Conservation (phyloP, 2,113 vertebrate genomes). For the Erpornis zantholeuca region DNA sequence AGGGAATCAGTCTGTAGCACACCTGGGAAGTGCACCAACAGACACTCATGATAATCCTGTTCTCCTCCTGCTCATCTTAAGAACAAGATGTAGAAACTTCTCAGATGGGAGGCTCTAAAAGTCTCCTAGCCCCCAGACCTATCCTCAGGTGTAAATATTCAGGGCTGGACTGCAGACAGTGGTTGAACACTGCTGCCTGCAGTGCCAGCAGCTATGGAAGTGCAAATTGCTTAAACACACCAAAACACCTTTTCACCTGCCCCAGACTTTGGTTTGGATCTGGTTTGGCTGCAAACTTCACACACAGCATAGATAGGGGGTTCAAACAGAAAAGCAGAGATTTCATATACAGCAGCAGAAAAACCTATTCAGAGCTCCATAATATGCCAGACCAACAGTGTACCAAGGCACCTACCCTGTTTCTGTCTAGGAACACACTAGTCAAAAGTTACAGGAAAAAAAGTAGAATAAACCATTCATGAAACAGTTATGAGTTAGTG, state of each 20-base stretch:
- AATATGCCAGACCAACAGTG: background rate
- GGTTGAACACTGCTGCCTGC: background rate
- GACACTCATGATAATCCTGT: background rate
- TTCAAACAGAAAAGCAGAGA: background rate
- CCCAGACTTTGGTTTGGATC: background rate
- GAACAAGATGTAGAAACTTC: background rate
- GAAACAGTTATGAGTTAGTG: accelerated
- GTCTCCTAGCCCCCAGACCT: no score
- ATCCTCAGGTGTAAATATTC: background rate
- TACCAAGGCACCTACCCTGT: background rate
- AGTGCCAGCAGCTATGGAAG: background rate
- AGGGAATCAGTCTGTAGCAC: background rate
- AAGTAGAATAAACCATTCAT: background rate
- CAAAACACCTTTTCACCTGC: background rate
- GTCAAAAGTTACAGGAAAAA: background rate
- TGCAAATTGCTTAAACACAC: background rate
- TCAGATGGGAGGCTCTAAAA: background rate
- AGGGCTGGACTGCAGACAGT: background rate
- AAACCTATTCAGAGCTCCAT: background rate
- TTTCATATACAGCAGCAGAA: background rate
- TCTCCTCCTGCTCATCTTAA: background rate
- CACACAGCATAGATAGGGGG: accelerated
- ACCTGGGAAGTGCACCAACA: accelerated
- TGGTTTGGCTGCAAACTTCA: background rate
- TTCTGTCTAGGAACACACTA: background rate